A percentile compares a stretch with the other conserved stretches of the same genome.
Conservation (phyloP, 2,797 vertebrate species). For the Halcyon smyrnensis region DNA sequence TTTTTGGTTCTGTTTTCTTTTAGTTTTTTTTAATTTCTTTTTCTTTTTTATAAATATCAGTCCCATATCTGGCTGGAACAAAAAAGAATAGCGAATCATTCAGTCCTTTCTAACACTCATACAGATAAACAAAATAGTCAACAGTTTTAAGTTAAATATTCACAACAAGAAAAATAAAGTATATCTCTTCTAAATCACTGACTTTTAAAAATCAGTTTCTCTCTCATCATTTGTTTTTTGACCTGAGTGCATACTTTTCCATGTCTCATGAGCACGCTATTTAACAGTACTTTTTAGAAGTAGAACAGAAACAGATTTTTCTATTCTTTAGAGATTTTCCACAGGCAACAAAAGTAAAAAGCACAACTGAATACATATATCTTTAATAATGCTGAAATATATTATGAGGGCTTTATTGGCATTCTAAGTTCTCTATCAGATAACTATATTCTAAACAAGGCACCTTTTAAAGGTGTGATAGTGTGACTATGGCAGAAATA, state of each 20-base stretch:
- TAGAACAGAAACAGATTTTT: not conserved
- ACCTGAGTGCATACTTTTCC: not conserved
- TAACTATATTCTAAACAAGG: not conserved
- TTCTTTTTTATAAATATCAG: not conserved
- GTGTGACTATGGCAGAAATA: not conserved
- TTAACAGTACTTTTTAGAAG: not conserved
- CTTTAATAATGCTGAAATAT: not conserved
- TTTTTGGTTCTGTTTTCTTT: not conserved
- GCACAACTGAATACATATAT: not conserved
- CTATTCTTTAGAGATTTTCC: not conserved
- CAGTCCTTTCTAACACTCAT: not conserved
- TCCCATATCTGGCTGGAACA: not conserved
- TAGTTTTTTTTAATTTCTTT: no score
- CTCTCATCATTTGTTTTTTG: conserved; percentile 4
- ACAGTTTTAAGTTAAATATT: not conserved
- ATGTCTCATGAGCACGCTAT: not conserved
- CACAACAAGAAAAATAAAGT: not conserved
- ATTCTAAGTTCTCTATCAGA: not conserved
- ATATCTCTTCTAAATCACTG: not conserved
- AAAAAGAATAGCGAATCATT: not conserved
- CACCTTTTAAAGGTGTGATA: not conserved
- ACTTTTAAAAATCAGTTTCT: not conserved
- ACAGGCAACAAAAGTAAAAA: not conserved
- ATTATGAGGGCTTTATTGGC: not conserved
- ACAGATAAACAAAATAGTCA: not conserved